Percentiles rank a stretch among this genome's conserved stretches.
These are phyloP conservation scores for Keiferia lycopersicella DNA, from an alignment of 2,888 invertebrate species.

Conservation along the genomic window DNA sequence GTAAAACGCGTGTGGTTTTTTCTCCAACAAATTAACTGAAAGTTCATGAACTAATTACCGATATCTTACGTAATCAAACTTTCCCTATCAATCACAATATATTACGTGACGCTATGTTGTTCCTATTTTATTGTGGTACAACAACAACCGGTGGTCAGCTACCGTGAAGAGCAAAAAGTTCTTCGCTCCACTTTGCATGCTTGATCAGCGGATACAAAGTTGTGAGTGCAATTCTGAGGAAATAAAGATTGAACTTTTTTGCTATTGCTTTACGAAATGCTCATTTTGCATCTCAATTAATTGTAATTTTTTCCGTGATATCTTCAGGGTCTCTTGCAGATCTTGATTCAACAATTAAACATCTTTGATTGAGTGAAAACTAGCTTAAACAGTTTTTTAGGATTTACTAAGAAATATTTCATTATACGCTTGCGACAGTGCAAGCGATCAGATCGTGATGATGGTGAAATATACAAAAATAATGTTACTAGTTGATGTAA, in stretches of 20 bases:
- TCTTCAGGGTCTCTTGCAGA: neutral
- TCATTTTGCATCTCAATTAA: neutral
- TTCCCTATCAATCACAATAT: slow-evolving; percentile 58
- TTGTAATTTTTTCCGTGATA: neutral
- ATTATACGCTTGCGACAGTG: slow-evolving; percentile 50
- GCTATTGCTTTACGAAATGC: neutral
- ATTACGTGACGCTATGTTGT: slow-evolving; percentile 69
- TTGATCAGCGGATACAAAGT: slow-evolving; percentile 36
- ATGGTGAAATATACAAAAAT: slow-evolving; percentile 41
- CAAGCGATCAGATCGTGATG: slow-evolving; percentile 38
- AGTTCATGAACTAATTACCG: slow-evolving; percentile 15
- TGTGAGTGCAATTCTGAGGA: slow-evolving; percentile 36
- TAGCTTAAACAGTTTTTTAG: neutral
- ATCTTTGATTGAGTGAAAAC: neutral
- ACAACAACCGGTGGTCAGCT: slow-evolving; percentile 50
- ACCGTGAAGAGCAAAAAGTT: slow-evolving; percentile 61
- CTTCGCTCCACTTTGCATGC: slow-evolving; percentile 44
- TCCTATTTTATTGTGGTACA: slow-evolving; percentile 48
- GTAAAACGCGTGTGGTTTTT: too few species aligned
- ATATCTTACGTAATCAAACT: slow-evolving; percentile 59
- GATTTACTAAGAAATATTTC: slow-evolving; percentile 32
- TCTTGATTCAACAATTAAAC: neutral
- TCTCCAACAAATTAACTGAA: neutral
- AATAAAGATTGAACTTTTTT: slow-evolving; percentile 24
- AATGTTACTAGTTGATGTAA: neutral